Percentiles rank a stretch among this genome's conserved stretches.
Conservation (phyloP, 2,888 invertebrate species). For the Drosophila picticornis region DNA sequence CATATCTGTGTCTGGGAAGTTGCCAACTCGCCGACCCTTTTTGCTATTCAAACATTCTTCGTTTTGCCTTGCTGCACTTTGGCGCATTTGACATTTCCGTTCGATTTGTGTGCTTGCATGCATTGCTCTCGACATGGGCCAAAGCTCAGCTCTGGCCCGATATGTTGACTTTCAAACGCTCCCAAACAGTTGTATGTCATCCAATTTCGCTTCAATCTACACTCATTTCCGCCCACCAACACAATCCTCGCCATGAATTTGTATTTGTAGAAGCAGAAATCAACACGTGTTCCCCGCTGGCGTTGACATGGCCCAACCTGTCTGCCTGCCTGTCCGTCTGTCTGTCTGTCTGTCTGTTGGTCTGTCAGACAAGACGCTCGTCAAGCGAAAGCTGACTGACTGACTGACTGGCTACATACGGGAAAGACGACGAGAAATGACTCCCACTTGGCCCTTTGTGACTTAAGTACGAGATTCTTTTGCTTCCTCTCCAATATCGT, state of each 20-base stretch:
- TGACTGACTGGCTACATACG: conserved; percentile 39
- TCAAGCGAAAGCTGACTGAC: conserved; percentile 40
- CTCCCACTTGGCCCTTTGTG: conserved; percentile 44
- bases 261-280: conserved; percentile 51
- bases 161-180: conserved; percentile 21
- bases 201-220: conserved; percentile 66
- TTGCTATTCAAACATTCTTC: conserved; percentile 40
- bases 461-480: conserved; percentile 22
- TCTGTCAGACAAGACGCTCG: conserved; percentile 53
- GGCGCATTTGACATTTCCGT: conserved; percentile 79
- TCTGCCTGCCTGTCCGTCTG: conserved; percentile 34
- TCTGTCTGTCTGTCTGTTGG: conserved; percentile 26
- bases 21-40: conserved; percentile 37
- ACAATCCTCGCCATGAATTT: conserved; percentile 24
- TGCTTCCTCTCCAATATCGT: conserved; percentile 8
- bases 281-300: conserved; percentile 68
- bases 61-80: conserved; percentile 69
- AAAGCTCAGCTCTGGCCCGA: conserved; percentile 7
- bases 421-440: conserved; percentile 26
- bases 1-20: conserved; percentile 18
- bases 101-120: conserved; percentile 78
- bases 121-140: conserved; percentile 49
- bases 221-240: conserved; percentile 47
- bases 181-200: conserved; percentile 59
- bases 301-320: conserved; percentile 39